Conservation (phyloP, 1,140 invertebrate species). For the Heliconius melpomene region DNA sequence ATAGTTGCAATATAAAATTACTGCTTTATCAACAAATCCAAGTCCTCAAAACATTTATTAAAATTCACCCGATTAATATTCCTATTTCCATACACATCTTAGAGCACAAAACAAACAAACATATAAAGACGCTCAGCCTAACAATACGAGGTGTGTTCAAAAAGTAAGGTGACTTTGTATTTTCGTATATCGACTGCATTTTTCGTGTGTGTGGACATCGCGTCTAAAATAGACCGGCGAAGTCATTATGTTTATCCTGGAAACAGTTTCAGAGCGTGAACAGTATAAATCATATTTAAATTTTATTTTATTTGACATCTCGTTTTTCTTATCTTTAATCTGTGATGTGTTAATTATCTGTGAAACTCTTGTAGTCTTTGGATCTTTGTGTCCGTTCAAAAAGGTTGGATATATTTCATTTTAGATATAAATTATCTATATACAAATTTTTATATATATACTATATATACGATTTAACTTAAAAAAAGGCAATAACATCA, state of each 20-base stretch:
- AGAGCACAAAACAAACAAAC: background rate
- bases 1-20: no score
- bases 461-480: background rate
- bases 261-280: slow-evolving; percentile 15
- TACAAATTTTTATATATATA: background rate
- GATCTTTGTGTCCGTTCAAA: background rate
- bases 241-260: slow-evolving; percentile 35
- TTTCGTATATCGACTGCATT: slow-evolving; percentile 17
- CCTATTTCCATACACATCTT: background rate
- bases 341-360: slow-evolving; percentile 18
- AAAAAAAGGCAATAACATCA: no score
- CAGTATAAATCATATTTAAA: slow-evolving; percentile 19
- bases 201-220: slow-evolving; percentile 3
- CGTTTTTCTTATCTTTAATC: slow-evolving; percentile 17
- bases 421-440: background rate
- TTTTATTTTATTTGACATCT: slow-evolving; percentile 15
- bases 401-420: background rate
- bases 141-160: no score
- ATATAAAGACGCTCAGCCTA: background rate
- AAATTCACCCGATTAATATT: background rate
- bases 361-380: slow-evolving; percentile 10
- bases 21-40: no score
- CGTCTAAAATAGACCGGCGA: slow-evolving; percentile 50
- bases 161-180: no score
- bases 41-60: background rate